These are phyloP conservation scores for Brachionus rotundiformis DNA, from an alignment of 1,140 invertebrate species.

Conservation along the genomic window DNA sequence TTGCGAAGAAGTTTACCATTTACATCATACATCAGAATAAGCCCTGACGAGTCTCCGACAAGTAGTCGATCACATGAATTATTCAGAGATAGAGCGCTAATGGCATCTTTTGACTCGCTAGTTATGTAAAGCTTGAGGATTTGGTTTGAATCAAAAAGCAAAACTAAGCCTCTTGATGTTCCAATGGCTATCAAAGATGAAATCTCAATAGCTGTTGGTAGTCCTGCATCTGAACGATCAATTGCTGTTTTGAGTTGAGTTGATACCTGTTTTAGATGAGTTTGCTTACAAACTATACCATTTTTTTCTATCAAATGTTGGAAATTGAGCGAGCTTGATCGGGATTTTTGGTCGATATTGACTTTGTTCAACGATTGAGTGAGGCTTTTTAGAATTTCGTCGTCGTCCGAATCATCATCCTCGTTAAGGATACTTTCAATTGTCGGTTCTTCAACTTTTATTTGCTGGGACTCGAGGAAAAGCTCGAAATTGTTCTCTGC, in stretches of 20 bases:
- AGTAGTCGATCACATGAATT: constrained; percentile 80
- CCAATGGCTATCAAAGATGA: constrained; percentile 80
- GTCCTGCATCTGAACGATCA: constrained; percentile 83
- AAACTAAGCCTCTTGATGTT: constrained; percentile 84
- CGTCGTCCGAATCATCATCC: constrained; percentile 17
- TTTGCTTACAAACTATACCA: constrained; percentile 40
- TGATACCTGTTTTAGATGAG: constrained; percentile 23
- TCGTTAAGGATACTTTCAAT: constrained; percentile 82
- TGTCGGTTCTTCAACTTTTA: constrained; percentile 67
- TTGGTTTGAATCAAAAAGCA: constrained; percentile 75
- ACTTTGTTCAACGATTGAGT: neutral
- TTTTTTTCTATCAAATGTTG: constrained; percentile 21
- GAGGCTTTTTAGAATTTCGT: constrained; percentile 27
- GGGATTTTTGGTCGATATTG: neutral
- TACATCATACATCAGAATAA: constrained; percentile 68
- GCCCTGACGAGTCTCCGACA: constrained; percentile 81
- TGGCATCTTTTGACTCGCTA: constrained; percentile 70
- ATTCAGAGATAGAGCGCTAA: constrained; percentile 82
- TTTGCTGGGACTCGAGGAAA: neutral
- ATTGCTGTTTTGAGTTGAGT: constrained; percentile 53
- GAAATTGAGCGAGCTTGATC: neutral
- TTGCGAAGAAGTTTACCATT: constrained; percentile 72
- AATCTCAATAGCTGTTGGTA: constrained; percentile 77
- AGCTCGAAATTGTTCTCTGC: neutral
- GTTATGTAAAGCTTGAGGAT: constrained; percentile 61